Evolutionary conservation across 2,888 invertebrate species (phyloP).

Genomic region (Scaptomyza flava): DNA sequence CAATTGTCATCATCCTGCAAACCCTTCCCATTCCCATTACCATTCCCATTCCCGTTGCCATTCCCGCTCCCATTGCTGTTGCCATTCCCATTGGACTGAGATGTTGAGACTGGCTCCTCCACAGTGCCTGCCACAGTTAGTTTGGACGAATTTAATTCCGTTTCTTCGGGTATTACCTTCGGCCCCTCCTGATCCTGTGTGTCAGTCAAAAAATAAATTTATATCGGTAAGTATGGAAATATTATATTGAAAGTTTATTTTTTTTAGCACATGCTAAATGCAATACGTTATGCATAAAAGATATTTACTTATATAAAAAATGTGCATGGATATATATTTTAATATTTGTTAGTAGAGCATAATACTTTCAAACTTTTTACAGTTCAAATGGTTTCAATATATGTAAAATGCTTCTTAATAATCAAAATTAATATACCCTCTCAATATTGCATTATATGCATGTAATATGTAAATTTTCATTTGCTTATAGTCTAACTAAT

Average conservation of each 20-base stretch:
- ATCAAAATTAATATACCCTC: neutral
- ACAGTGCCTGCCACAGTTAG: slow-evolving; percentile 58
- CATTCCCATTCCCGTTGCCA: slow-evolving; percentile 69
- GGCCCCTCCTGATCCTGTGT: slow-evolving; percentile 85
- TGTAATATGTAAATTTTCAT: neutral
- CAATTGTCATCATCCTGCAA: slow-evolving; percentile 63
- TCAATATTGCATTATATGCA: neutral
- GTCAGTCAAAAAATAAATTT: neutral
- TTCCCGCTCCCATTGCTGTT: slow-evolving; percentile 74
- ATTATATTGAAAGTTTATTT: neutral
- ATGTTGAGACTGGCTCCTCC: slow-evolving; percentile 46
- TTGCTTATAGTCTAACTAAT: neutral
- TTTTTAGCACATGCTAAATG: slow-evolving; percentile 28
- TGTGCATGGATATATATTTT: neutral
- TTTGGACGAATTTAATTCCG: slow-evolving; percentile 79
- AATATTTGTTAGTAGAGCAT: neutral
- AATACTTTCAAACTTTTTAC: neutral
- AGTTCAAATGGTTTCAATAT: no score
- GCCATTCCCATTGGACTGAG: slow-evolving; percentile 60
- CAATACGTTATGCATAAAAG: slow-evolving; percentile 2
- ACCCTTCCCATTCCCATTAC: slow-evolving; percentile 75
- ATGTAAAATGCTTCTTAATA: neutral
- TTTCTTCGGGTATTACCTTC: slow-evolving; percentile 88
- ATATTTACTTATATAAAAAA: neutral
- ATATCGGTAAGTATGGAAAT: neutral